Evolutionary conservation across 2,888 invertebrate genomes (phyloP).

Genomic region (Argyresthia goedartella): DNA sequence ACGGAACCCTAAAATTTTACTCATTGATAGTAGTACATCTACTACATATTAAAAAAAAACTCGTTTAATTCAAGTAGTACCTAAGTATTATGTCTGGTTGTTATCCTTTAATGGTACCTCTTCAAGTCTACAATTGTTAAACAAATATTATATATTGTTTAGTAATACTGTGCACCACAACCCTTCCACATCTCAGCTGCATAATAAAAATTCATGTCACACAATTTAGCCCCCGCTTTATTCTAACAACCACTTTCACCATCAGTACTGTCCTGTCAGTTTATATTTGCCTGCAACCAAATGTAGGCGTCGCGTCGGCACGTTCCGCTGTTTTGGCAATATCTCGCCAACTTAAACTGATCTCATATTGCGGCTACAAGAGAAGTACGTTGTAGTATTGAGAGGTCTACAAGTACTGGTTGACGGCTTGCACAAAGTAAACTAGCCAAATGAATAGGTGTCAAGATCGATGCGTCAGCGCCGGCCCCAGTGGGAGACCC

Average conservation of each 20-base stretch:
- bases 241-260: conserved; percentile 57
- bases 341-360: conserved; percentile 4
- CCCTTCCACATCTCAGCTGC: no score
- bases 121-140: no score
- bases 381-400: conserved; percentile 3
- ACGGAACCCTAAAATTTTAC: no score
- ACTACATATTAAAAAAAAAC: no score
- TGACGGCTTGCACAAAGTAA: conserved; percentile 25
- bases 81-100: no score
- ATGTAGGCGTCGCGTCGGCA: conserved; percentile 37
- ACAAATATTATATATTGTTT: no score
- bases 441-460: conserved; percentile 59
- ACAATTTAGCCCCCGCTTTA: conserved; percentile 36
- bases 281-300: conserved; percentile 62
- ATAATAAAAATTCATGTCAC: conserved; percentile 57
- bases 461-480: conserved; percentile 58
- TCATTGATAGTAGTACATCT: no score
- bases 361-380: background rate
- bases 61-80: no score
- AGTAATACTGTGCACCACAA: no score
- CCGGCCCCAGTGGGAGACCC: conserved; percentile 33
- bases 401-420: conserved; percentile 14
- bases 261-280: conserved; percentile 46
- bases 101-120: no score
- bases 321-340: conserved; percentile 29